These are phyloP conservation scores for Cheilosia scutellata DNA, from an alignment of 2,888 invertebrate genomes.

Conservation along the genomic window DNA sequence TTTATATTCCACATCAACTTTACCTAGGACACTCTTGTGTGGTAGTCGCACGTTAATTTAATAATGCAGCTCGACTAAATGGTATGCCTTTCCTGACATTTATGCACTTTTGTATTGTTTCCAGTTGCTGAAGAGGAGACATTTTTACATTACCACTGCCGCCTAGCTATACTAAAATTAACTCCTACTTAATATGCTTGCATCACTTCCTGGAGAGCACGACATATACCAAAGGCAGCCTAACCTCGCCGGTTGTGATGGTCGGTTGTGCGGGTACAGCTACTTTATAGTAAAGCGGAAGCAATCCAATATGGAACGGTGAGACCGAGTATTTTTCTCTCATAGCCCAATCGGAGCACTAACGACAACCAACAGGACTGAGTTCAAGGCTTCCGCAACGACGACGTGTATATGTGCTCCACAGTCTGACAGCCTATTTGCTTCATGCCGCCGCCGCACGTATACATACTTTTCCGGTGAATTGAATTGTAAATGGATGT, in stretches of 20 bases:
- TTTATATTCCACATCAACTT: neutral
- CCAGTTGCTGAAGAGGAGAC: constrained; percentile 36
- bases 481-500: constrained; percentile 69
- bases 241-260: constrained; percentile 1
- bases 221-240: constrained; percentile 2
- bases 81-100: constrained; percentile 4
- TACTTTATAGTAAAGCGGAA: constrained; percentile 63
- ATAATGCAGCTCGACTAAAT: constrained; percentile 3
- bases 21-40: neutral
- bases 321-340: constrained; percentile 52
- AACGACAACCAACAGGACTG: constrained; percentile 33
- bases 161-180: constrained; percentile 50
- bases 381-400: constrained; percentile 58
- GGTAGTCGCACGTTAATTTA: constrained; percentile 27
- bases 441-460: constrained; percentile 59
- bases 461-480: constrained; percentile 62
- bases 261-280: constrained; percentile 22
- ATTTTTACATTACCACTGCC: constrained; percentile 2
- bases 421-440: constrained; percentile 54
- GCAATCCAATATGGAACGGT: constrained; percentile 63
- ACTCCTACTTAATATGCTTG: constrained; percentile 62
- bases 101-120: constrained; percentile 41
- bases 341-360: constrained; percentile 22
- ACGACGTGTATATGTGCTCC: constrained; percentile 2
- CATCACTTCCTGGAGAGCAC: constrained; percentile 37